Percentiles rank a stretch among this genome's conserved stretches.
Evolutionary conservation across 1,140 invertebrate genomes (phyloP).

Genomic region (Atta colombica): DNA sequence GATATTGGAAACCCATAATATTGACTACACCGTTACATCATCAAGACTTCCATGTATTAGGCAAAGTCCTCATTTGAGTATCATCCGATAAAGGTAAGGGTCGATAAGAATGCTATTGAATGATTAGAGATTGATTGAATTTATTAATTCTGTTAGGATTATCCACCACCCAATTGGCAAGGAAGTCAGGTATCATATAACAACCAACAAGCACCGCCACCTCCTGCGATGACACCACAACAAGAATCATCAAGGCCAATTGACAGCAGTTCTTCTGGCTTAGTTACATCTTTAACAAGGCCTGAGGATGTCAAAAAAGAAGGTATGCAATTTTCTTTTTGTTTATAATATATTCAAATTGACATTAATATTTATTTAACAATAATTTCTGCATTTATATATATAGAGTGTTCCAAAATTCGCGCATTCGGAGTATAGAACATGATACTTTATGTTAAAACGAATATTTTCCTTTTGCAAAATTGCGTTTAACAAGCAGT

Average conservation of each 20-base stretch:
- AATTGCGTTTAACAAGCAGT: too few relatives aligned
- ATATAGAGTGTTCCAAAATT: too few relatives aligned
- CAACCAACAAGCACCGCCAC: slow-evolving; percentile 82
- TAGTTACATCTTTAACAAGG: slow-evolving; percentile 76
- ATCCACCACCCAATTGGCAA: slow-evolving; percentile 84
- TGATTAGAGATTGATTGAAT: slow-evolving; percentile 57
- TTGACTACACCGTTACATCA: slow-evolving; percentile 75
- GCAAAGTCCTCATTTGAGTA: slow-evolving; percentile 77
- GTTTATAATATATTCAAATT: neutral
- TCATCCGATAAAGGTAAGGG: slow-evolving; percentile 79
- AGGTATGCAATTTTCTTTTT: slow-evolving; percentile 76
- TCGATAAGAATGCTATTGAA: slow-evolving; percentile 66
- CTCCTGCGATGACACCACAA: slow-evolving; percentile 74
- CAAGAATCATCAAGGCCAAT: slow-evolving; percentile 76
- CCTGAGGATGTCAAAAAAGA: slow-evolving; percentile 86
- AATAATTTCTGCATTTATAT: neutral
- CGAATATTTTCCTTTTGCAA: too few relatives aligned
- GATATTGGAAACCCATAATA: slow-evolving; percentile 75
- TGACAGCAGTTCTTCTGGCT: slow-evolving; percentile 76
- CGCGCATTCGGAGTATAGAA: too few relatives aligned
- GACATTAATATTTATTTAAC: slow-evolving; percentile 3
- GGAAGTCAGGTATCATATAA: slow-evolving; percentile 82
- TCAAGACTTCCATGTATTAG: slow-evolving; percentile 77
- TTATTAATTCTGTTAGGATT: slow-evolving; percentile 82
- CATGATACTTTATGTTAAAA: too few relatives aligned